Conservation (phyloP, 2,113 vertebrate species). For the Sminthopsis crassicaudata region DNA sequence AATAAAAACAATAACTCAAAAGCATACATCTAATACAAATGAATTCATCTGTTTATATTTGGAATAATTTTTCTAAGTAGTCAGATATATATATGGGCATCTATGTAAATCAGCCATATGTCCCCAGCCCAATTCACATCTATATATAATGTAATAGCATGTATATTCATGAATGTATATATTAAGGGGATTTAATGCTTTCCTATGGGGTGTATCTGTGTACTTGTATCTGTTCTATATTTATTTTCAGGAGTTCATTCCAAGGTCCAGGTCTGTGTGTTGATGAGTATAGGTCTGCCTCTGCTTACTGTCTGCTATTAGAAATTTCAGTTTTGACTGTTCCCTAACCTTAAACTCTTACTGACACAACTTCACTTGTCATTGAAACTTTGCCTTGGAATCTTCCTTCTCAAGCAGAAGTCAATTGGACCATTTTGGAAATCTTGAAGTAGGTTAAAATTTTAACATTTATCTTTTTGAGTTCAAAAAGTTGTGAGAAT, state of each 20-base stretch:
- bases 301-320: background rate
- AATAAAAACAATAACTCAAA: background rate
- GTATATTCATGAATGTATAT: background rate
- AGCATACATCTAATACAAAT: constrained; percentile 66
- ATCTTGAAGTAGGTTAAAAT: constrained; percentile 17
- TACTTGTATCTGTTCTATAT: background rate
- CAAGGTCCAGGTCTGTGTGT: background rate
- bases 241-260: background rate
- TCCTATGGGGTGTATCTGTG: background rate
- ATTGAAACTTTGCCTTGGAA: background rate
- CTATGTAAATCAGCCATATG: background rate
- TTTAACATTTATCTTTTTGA: constrained; percentile 29
- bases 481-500: constrained; percentile 24
- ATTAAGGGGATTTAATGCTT: background rate
- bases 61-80: constrained; percentile 74
- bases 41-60: constrained; percentile 62
- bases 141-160: background rate
- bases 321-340: background rate
- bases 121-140: background rate
- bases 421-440: constrained; percentile 13
- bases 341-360: background rate
- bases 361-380: background rate
- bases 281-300: background rate
- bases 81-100: constrained; percentile 31
- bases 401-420: background rate